phyloP scores from a whole-genome alignment of 1,140 invertebrate genomes.

The Mylabris phalerata region DNA sequence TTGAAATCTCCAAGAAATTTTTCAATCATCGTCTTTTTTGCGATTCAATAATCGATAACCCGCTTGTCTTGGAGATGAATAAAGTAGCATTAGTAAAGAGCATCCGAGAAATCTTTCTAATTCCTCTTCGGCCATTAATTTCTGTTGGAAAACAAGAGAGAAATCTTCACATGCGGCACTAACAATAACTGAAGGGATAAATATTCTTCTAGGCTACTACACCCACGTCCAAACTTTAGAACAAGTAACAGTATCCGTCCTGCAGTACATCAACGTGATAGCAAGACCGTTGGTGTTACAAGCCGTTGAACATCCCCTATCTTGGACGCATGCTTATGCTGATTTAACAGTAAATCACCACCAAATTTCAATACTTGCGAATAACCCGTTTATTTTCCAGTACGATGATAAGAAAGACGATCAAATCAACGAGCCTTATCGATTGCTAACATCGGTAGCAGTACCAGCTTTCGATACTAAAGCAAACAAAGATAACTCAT shows the following conservation, averaged over 20 bases:
- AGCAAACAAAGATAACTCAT: slow-evolving; percentile 51
- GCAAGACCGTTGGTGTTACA: slow-evolving; percentile 80
- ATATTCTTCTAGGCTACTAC: slow-evolving; percentile 64
- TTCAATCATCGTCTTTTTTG: too few species aligned
- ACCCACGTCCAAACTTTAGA: slow-evolving; percentile 87
- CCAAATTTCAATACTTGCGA: too few species aligned
- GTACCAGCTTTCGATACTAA: slow-evolving; percentile 77
- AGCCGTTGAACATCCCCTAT: slow-evolving; percentile 65
- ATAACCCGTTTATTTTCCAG: slow-evolving; percentile 13
- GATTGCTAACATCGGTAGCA: slow-evolving; percentile 75
- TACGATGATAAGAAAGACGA: slow-evolving; percentile 39
- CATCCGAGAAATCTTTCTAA: too few species aligned
- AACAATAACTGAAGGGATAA: too few species aligned
- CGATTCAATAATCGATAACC: too few species aligned
- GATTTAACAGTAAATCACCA: slow-evolving; percentile 64
- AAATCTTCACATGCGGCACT: too few species aligned
- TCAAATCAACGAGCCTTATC: slow-evolving; percentile 45
- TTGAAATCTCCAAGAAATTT: too few species aligned
- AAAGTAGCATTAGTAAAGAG: too few species aligned
- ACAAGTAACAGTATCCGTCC: slow-evolving; percentile 87
- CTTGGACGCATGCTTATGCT: slow-evolving; percentile 85
- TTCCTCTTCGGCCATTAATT: too few species aligned
- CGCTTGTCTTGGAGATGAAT: too few species aligned
- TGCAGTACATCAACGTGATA: slow-evolving; percentile 87
- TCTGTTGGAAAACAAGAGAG: too few species aligned